phyloP scores from a whole-genome alignment of 2,888 invertebrate species.

The Tanytarsus gracilentus region DNA sequence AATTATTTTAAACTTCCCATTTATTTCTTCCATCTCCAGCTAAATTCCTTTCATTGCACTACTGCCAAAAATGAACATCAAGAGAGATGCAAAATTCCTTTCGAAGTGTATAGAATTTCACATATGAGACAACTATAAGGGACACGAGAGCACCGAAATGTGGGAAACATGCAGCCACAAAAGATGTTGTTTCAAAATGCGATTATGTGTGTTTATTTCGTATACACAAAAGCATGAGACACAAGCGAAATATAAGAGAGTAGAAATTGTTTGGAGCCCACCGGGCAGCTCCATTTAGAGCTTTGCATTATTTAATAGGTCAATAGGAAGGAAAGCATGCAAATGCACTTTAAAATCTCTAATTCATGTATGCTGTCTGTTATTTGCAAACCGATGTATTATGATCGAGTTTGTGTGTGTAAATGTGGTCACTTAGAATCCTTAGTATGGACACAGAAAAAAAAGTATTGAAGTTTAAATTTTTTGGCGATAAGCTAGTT shows the following conservation, averaged over 20 bases:
- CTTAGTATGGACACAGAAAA: no score
- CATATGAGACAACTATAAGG: no score
- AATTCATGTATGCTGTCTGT: background rate
- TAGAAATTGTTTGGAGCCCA: background rate
- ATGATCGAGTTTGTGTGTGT: background rate
- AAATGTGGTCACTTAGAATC: no score
- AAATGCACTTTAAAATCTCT: slow-evolving; percentile 11
- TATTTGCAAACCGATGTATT: background rate
- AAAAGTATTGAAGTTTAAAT: no score
- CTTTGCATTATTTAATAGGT: slow-evolving; percentile 27
- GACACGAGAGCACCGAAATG: background rate
- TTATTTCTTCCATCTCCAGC: no score
- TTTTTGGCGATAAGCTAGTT: no score
- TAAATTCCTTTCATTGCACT: no score
- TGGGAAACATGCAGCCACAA: slow-evolving; percentile 8
- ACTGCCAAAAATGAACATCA: no score
- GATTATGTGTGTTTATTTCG: slow-evolving; percentile 18
- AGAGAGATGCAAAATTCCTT: no score
- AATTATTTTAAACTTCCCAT: no score
- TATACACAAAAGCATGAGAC: background rate
- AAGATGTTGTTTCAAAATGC: slow-evolving; percentile 24
- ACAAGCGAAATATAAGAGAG: background rate
- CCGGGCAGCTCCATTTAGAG: slow-evolving; percentile 1
- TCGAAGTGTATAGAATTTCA: slow-evolving; percentile 6
- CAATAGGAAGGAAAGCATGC: slow-evolving; percentile 15